Evolutionary conservation across 2,797 vertebrate genomes (phyloP).

Genomic region (Gallinago solitaria): DNA sequence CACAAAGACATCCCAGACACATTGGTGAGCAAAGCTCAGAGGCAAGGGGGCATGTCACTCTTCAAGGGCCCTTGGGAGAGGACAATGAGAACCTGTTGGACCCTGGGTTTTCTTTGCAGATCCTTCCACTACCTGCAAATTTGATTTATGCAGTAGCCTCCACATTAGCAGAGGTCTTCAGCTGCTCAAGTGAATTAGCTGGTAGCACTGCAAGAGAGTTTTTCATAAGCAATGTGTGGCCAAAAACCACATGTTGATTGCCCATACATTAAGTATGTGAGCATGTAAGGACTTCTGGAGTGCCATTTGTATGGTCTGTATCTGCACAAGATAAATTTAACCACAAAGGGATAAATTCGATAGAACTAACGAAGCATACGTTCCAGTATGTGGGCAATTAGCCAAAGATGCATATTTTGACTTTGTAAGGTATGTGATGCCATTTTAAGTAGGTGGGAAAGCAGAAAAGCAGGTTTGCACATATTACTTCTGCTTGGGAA

Average conservation of each 20-base stretch:
- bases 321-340: slow-evolving; percentile 35
- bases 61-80: background rate
- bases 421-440: slow-evolving; percentile 7
- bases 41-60: background rate
- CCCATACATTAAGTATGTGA: background rate
- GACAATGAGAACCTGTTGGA: background rate
- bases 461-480: slow-evolving; percentile 41
- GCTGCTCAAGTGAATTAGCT: background rate
- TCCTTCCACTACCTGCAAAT: background rate
- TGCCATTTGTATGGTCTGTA: background rate
- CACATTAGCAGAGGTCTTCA: background rate
- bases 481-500: background rate
- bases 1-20: background rate
- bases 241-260: background rate
- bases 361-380: slow-evolving; percentile 14
- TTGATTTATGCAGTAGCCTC: background rate
- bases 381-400: background rate
- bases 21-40: background rate
- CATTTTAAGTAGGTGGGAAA: slow-evolving; percentile 59
- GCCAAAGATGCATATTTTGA: slow-evolving; percentile 44
- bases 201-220: background rate
- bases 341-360: background rate
- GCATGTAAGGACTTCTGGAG: background rate
- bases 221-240: background rate
- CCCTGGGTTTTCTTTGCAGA: background rate